Evolutionary conservation across 2,113 vertebrate species (phyloP).

Genomic region (Hucho hucho): DNA sequence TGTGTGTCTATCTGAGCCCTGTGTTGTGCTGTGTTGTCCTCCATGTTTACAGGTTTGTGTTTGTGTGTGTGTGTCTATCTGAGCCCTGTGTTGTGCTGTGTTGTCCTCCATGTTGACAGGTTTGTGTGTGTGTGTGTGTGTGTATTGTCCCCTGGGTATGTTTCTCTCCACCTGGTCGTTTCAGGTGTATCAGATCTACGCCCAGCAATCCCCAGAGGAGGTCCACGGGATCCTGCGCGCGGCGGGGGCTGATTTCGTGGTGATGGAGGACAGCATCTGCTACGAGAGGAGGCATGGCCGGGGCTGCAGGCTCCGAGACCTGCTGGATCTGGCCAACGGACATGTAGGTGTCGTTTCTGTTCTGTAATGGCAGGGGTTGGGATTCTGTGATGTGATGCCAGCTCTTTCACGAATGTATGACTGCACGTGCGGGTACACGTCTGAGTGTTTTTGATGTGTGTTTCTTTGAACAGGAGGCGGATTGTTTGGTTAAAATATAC

Average conservation of each 20-base stretch:
- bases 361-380: neutral
- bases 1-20: constrained; percentile 14
- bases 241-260: constrained; percentile 86
- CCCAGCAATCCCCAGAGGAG: constrained; percentile 80
- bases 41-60: neutral
- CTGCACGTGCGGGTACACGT: neutral
- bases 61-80: constrained; percentile 8
- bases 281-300: constrained; percentile 85
- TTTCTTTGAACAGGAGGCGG: too few species aligned
- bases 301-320: constrained; percentile 90
- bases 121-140: constrained; percentile 4
- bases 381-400: too few species aligned
- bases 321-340: constrained; percentile 89
- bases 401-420: neutral
- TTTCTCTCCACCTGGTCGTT: neutral
- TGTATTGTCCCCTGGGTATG: neutral
- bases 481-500: neutral
- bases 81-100: neutral
- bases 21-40: neutral
- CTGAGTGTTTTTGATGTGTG: too few species aligned
- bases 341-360: constrained; percentile 78
- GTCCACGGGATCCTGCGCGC: constrained; percentile 80
- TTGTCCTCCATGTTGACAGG: neutral
- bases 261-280: constrained; percentile 96
- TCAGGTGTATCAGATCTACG: constrained; percentile 97